Conservation (phyloP, 2,888 invertebrate species). For the Drosophila imparisetae region DNA sequence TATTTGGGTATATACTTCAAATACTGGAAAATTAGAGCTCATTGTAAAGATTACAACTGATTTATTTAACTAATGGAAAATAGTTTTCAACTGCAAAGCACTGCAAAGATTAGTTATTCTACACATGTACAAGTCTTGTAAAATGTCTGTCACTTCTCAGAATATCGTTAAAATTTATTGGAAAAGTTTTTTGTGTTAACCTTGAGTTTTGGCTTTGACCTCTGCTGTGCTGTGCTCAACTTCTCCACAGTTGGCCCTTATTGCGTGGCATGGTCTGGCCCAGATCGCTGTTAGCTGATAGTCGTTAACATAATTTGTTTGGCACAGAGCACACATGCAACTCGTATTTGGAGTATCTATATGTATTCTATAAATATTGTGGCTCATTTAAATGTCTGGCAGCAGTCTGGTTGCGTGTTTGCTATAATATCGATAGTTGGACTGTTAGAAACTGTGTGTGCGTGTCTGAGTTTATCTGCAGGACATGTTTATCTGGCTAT, state of each 20-base stretch:
- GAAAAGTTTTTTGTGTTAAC: constrained; percentile 32
- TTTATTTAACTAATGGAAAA: neutral
- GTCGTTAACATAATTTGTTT: constrained; percentile 45
- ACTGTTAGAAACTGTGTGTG: constrained; percentile 10
- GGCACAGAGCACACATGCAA: constrained; percentile 22
- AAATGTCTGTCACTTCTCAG: neutral
- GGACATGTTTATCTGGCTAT: constrained; percentile 9
- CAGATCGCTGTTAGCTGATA: constrained; percentile 37
- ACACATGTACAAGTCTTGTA: neutral
- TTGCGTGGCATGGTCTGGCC: constrained; percentile 3
- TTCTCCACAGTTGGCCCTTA: constrained; percentile 19
- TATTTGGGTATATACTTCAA: neutral
- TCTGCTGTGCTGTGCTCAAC: neutral
- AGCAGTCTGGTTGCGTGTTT: constrained; percentile 54
- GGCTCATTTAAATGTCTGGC: constrained; percentile 72
- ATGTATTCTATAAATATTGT: constrained; percentile 63
- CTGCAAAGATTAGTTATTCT: neutral
- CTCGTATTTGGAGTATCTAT: constrained; percentile 35
- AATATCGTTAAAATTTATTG: neutral
- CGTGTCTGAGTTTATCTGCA: neutral
- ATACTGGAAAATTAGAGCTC: neutral
- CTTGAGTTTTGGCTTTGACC: constrained; percentile 30
- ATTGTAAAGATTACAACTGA: neutral
- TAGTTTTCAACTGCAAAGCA: neutral
- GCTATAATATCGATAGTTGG: constrained; percentile 14